Evolutionary conservation across 2,888 invertebrate species (phyloP), one percentile per base, ranked within the genome.

Genomic region (Ceratothoa steindachneri): DNA sequence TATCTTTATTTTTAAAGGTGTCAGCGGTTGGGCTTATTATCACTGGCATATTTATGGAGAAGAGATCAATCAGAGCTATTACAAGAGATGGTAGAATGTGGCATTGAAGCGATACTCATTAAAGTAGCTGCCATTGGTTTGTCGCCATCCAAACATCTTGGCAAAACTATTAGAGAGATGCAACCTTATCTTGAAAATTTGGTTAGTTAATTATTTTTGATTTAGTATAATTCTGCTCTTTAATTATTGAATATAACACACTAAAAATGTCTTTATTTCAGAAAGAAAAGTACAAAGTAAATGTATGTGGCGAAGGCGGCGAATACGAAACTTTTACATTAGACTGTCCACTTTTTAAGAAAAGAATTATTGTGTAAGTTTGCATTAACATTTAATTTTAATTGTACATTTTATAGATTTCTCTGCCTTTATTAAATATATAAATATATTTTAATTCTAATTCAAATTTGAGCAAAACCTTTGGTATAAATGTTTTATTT

Each of bases 271-370:
- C n/a, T n/a, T n/a, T 27, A 29, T n/a, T 22, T 70, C 60, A 68
- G 67, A 68, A 67, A 12, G 91, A 93, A 84, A 94, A 96, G 85
- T 99, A 93, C 85, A 96, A 95, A 70, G 87, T 96, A 80, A 95
- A 96, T 86, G 90, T 97, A 55, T 97, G 97, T 85, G 99, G 99
- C 24, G 99, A 99, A 87, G 99, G 99, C 66, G 99, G 99, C 70
- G 99, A 99, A 85, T 99, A 97, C 84, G 99, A 99, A 87, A 95
- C 97, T 30, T 93, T 99, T 84, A 97, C 97, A 5, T 87, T 97
- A 77, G 97, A 99, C 87, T 98, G 98, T 85, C 97, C 98, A 4
- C 87, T 99, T 77, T 98, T 97, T 86, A 91, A 89, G 84, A 93
- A 93, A 85, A 89, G 89, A 83, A 90, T 97, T 85, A 89, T 92